These are phyloP conservation scores for Seriola quinqueradiata DNA, from an alignment of 2,113 vertebrate genomes.

Conservation along the genomic window DNA sequence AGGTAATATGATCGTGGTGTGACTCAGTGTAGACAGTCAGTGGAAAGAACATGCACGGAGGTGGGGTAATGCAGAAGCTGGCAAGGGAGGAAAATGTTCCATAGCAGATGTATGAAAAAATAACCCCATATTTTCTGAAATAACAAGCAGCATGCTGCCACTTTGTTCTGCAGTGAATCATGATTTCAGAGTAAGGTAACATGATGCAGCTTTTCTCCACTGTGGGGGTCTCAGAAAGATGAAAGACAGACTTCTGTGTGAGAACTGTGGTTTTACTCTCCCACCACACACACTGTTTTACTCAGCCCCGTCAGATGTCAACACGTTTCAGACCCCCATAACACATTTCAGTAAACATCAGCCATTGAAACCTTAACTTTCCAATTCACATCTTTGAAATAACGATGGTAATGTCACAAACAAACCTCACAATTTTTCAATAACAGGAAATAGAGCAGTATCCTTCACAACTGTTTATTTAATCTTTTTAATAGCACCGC, in stretches of 20 bases:
- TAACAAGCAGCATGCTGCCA: not conserved
- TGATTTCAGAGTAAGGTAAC: not conserved
- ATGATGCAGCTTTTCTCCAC: slow-evolving; percentile 44
- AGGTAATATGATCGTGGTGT: not conserved
- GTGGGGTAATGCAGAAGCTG: slow-evolving; percentile 9
- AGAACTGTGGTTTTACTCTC: slow-evolving; percentile 15
- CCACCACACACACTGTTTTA: not conserved
- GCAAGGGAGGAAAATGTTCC: slow-evolving; percentile 6
- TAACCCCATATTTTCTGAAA: slow-evolving; percentile 13
- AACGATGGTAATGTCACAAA: not conserved
- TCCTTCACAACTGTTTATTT: not conserved
- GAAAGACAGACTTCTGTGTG: not conserved
- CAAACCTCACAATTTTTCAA: not conserved
- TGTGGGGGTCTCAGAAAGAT: slow-evolving; percentile 39
- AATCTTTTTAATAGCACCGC: not conserved
- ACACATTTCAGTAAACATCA: not conserved
- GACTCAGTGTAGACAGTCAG: slow-evolving; percentile 26
- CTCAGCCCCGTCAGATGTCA: slow-evolving; percentile 15
- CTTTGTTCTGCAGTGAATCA: slow-evolving; percentile 22
- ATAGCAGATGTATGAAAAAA: not conserved
- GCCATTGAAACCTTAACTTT: not conserved
- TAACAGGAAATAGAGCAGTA: not conserved
- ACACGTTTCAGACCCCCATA: slow-evolving; percentile 4
- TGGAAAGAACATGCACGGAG: slow-evolving; percentile 45
- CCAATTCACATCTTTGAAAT: not conserved